phyloP scores from a whole-genome alignment of 37 sponge, comb jelly and placozoan species.

The Spongilla lacustris region DNA sequence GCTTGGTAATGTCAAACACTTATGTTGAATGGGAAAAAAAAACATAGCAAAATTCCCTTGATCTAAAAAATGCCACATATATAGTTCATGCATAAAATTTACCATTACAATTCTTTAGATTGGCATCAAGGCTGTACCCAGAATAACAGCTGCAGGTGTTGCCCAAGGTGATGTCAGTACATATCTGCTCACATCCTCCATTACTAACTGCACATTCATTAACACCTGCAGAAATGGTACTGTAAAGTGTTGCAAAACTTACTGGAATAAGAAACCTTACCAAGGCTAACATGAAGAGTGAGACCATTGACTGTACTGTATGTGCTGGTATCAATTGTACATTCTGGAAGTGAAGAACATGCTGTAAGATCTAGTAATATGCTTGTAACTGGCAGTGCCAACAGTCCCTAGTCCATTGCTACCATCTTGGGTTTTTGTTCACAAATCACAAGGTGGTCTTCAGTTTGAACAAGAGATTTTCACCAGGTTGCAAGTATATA shows the following conservation, averaged over 20 bases:
- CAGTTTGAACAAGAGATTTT: background rate
- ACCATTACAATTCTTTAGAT: background rate
- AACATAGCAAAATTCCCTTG: too few relatives aligned
- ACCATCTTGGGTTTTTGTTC: background rate
- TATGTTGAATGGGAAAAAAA: too few relatives aligned
- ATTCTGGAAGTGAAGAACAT: background rate
- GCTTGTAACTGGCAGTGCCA: background rate
- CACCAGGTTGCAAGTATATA: background rate
- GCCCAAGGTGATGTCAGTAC: background rate
- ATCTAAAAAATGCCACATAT: too few relatives aligned
- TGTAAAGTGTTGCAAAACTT: background rate
- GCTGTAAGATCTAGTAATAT: background rate
- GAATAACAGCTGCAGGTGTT: background rate
- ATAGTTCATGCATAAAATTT: background rate
- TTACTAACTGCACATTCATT: background rate
- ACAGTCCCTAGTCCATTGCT: background rate
- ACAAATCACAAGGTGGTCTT: background rate
- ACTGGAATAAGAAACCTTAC: background rate
- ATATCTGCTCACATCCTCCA: background rate
- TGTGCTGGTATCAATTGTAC: background rate
- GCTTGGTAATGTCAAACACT: too few relatives aligned
- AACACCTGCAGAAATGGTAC: background rate
- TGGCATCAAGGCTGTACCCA: background rate
- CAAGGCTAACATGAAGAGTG: background rate
- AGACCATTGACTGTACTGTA: background rate